A percentile compares a stretch with the other conserved stretches of the same genome.
phyloP scores from a whole-genome alignment of 2,888 invertebrate species.

The Cetonia aurata region DNA sequence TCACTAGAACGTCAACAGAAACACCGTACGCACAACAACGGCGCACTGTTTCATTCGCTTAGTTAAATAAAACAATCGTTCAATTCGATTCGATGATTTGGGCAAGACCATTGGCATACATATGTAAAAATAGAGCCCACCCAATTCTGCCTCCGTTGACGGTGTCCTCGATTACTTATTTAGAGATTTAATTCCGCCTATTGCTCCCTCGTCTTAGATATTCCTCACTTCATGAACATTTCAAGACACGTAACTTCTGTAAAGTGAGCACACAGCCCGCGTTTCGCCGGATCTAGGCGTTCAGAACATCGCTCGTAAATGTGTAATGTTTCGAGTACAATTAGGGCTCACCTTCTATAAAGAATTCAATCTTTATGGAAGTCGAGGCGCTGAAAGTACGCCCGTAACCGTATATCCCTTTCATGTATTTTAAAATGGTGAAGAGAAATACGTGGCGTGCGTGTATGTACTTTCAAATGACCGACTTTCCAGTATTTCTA shows the following conservation, averaged over 20 bases:
- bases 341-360: slow-evolving; percentile 38
- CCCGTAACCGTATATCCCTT: slow-evolving; percentile 7
- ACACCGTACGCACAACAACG: background rate
- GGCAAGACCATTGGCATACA: slow-evolving; percentile 39
- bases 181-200: slow-evolving; percentile 60
- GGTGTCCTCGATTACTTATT: slow-evolving; percentile 57
- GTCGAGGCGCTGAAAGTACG: slow-evolving; percentile 22
- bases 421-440: slow-evolving; percentile 21
- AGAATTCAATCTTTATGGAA: slow-evolving; percentile 35
- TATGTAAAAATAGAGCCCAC: slow-evolving; percentile 41
- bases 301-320: slow-evolving; percentile 31
- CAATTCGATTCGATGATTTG: slow-evolving; percentile 35
- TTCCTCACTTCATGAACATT: slow-evolving; percentile 60
- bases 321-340: slow-evolving; percentile 37
- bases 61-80: slow-evolving; percentile 29
- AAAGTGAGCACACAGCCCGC: slow-evolving; percentile 26
- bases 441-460: background rate
- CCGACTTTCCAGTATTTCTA: background rate
- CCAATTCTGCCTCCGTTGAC: slow-evolving; percentile 51
- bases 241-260: slow-evolving; percentile 52
- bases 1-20: slow-evolving; percentile 11
- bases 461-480: background rate
- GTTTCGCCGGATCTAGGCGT: slow-evolving; percentile 1
- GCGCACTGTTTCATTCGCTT: background rate
- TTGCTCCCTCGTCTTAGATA: slow-evolving; percentile 56